Conservation (phyloP, 2,797 vertebrate species). For the Acanthiza pusilla region DNA sequence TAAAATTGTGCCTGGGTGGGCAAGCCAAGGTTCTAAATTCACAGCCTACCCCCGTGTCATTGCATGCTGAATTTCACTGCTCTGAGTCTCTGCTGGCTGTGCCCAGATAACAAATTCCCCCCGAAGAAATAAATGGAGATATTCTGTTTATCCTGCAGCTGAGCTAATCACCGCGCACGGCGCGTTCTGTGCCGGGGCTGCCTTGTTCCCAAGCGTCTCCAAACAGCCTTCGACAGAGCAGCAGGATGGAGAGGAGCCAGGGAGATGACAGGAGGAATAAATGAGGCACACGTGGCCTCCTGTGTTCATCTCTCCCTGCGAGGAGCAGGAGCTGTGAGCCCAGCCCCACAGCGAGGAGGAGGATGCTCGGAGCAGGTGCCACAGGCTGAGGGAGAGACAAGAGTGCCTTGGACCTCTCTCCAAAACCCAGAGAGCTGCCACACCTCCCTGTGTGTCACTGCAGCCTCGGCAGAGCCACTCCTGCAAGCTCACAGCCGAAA, state of each 20-base stretch:
- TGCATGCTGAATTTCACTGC: neutral
- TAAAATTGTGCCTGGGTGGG: neutral
- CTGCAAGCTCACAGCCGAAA: accelerated
- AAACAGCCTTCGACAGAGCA: neutral
- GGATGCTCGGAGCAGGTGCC: neutral
- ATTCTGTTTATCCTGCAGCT: slow-evolving; percentile 8
- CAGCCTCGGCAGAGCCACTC: neutral
- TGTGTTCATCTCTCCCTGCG: neutral
- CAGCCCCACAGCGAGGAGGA: neutral
- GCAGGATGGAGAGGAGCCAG: neutral
- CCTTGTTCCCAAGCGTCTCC: neutral
- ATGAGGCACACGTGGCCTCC: neutral
- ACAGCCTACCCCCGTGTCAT: neutral
- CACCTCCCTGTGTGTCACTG: accelerated
- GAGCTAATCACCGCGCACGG: neutral
- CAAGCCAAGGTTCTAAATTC: neutral
- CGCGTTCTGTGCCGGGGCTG: neutral
- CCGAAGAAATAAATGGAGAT: neutral
- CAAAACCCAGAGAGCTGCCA: neutral
- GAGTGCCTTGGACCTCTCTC: neutral
- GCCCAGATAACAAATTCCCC: neutral
- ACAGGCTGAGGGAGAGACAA: neutral
- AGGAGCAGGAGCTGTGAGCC: neutral
- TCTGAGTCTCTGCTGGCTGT: neutral
- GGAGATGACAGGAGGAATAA: neutral